These are phyloP conservation scores for Glaucopsyche alexis DNA, from an alignment of 2,888 invertebrate species.

Conservation along the genomic window DNA sequence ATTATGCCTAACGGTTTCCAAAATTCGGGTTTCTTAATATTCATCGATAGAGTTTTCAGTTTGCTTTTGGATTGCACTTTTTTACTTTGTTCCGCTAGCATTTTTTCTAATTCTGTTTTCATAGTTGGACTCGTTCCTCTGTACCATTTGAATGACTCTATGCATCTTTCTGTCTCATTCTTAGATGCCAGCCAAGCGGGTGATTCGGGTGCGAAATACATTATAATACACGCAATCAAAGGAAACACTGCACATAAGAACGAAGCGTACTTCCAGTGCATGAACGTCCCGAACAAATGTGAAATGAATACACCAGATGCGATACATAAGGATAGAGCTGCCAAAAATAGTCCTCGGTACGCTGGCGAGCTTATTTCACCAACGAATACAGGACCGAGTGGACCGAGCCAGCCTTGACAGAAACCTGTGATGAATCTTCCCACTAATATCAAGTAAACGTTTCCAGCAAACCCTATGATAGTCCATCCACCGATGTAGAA, in stretches of 20 bases:
- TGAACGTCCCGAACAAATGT: constrained; percentile 83
- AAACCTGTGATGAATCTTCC: constrained; percentile 80
- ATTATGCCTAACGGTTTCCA: constrained; percentile 82
- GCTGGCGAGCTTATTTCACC: constrained; percentile 81
- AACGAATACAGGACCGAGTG: constrained; percentile 79
- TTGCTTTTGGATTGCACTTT: constrained; percentile 57
- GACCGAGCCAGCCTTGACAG: constrained; percentile 80
- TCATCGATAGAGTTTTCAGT: constrained; percentile 56
- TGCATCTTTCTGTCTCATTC: constrained; percentile 79
- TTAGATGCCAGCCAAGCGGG: constrained; percentile 84
- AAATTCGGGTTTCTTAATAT: constrained; percentile 78
- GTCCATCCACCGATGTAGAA: constrained; percentile 81
- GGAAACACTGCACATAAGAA: constrained; percentile 78
- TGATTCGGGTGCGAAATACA: constrained; percentile 83
- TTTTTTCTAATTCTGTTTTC: constrained; percentile 72
- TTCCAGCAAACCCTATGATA: constrained; percentile 74
- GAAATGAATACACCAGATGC: constrained; percentile 83
- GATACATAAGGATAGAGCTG: constrained; percentile 81
- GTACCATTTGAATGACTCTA: constrained; percentile 80
- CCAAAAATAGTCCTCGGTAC: constrained; percentile 82
- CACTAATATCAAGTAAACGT: constrained; percentile 66
- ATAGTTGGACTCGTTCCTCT: constrained; percentile 75
- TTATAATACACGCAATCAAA: constrained; percentile 71
- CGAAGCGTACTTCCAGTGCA: constrained; percentile 81
- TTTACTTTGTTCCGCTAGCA: constrained; percentile 64